Base-by-base conservation (phyloP, 2,888 invertebrate genomes). In the Harmothoe impar region DNA sequence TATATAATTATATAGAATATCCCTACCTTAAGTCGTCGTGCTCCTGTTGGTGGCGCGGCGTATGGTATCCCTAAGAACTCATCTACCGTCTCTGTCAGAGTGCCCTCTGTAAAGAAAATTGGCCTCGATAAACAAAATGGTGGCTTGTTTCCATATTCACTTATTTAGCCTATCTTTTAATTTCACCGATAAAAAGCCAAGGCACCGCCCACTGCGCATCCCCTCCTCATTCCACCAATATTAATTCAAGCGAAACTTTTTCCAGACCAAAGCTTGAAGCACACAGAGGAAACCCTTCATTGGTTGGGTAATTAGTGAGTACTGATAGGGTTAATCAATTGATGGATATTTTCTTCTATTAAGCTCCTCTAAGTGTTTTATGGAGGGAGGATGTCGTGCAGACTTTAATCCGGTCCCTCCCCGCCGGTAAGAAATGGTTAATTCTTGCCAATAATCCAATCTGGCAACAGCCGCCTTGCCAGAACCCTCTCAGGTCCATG, bases 61-160 rank as follows among this genome's bases (percentile, higher is more conserved):
- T 91, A 92, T 23, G 92, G 92, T 43, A 92, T 78, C 15, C 91
- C 91, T n/a, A 92, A 90, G 52, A 86, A 91, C 72, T 91, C 90
- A 78, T 91, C 91, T n/a, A 91, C 89, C 12, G 62, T 89, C 0
- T 84, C 72, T 1, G 92, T 92, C 56, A 91, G 25, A 20, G 89
- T 81, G 81, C 15, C 81, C 33, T 33, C 43, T 81, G 81, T 35
- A 35, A 81, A 81, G 0, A 43, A 33, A 33, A 81, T 0, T 7
- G 3, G 10, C 43, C 5, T 10, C 43, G 10, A 43, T 43, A 43
- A 43, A 43, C 43, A 43, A 43, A 3, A 43, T 43, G 43, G 43
- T 10, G 43, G 43, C 43, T 43, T 43, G 43, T 10, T 43, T 43
- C 43, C 43, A 43, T 43, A 43, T 43, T 43, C 3, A 43, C 10